These are phyloP conservation scores for Ptychochromis oligacanthus DNA, from an alignment of 2,113 vertebrate genomes.

Conservation along the genomic window DNA sequence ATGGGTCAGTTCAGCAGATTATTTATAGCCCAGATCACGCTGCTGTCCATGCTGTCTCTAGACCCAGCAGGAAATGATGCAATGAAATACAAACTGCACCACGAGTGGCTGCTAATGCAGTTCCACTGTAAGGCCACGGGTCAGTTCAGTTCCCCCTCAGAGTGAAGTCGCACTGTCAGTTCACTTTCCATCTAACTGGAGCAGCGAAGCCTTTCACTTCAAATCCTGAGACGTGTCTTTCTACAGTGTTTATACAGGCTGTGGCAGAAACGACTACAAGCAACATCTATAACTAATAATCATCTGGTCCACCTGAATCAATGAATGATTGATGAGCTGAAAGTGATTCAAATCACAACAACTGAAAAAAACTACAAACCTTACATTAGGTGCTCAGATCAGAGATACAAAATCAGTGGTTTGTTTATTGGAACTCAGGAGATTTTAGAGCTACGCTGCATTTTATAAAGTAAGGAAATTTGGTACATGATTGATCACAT, in stretches of 20 bases:
- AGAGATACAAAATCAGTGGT: not conserved
- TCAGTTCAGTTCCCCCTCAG: constrained; percentile 31
- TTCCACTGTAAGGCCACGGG: constrained; percentile 33
- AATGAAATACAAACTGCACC: constrained; percentile 32
- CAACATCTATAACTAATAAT: constrained; percentile 10
- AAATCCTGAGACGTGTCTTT: not conserved
- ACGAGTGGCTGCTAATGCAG: constrained; percentile 39
- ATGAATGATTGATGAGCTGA: not conserved
- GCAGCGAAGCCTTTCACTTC: not conserved
- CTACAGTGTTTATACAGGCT: not conserved
- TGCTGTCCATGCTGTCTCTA: constrained; percentile 22
- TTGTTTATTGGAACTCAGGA: no score
- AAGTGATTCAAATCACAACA: not conserved
- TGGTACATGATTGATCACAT: no score
- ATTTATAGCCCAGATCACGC: constrained; percentile 50
- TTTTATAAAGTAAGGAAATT: not conserved
- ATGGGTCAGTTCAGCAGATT: constrained; percentile 38
- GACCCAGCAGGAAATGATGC: constrained; percentile 41
- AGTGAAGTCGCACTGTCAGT: constrained; percentile 7
- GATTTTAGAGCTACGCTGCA: not conserved
- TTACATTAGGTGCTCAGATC: not conserved
- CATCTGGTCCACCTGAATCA: not conserved
- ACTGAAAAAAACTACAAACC: not conserved
- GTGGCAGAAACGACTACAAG: not conserved
- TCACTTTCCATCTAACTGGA: not conserved